Evolutionary conservation across 2,113 vertebrate genomes (phyloP).

Genomic region (Perca flavescens): DNA sequence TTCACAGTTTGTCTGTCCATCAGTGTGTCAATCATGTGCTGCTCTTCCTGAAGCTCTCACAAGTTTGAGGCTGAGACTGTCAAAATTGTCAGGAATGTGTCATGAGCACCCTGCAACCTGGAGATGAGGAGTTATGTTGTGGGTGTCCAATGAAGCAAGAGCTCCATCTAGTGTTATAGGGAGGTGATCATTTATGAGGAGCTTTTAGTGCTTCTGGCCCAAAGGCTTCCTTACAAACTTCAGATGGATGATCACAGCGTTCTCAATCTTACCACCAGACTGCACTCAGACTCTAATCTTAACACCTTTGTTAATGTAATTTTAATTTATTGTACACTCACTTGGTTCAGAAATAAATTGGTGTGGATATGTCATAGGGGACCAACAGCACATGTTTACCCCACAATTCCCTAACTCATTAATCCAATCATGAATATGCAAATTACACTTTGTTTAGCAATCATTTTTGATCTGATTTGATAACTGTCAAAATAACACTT

Average conservation of each 20-base stretch:
- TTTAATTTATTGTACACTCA: background rate
- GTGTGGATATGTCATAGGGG: background rate
- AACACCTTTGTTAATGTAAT: background rate
- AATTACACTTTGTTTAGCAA: background rate
- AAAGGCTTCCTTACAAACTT: background rate
- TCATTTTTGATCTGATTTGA: background rate
- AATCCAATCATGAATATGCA: background rate
- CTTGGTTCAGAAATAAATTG: background rate
- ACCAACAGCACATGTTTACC: background rate
- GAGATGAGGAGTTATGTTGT: background rate
- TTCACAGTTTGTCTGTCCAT: constrained; percentile 65
- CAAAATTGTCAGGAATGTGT: constrained; percentile 62
- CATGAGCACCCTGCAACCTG: constrained; percentile 31
- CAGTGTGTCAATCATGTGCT: constrained; percentile 69
- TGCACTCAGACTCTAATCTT: background rate
- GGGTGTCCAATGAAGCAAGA: constrained; percentile 54
- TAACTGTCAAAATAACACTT: background rate
- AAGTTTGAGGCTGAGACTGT: constrained; percentile 52
- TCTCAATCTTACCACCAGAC: background rate
- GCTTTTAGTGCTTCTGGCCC: background rate
- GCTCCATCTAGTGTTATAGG: constrained; percentile 73
- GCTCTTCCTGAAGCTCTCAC: constrained; percentile 45
- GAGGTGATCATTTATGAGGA: background rate
- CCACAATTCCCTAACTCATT: background rate
- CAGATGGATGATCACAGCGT: background rate